These are phyloP conservation scores for Cheilosia vernalis DNA, from an alignment of 2,888 invertebrate species.

Conservation along the genomic window DNA sequence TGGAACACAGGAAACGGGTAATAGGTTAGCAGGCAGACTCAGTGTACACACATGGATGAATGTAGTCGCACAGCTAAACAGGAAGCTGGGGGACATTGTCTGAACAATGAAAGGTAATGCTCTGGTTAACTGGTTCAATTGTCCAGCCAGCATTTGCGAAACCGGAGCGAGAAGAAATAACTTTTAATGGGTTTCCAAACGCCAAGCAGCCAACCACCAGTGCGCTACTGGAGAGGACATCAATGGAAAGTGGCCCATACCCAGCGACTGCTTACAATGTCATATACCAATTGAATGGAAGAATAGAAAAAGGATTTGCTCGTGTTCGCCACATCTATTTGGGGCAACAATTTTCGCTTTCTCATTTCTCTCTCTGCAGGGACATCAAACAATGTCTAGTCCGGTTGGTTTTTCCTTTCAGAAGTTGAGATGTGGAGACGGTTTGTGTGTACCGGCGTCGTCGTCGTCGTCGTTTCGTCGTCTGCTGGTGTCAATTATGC, in stretches of 20 bases:
- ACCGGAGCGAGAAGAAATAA: constrained; percentile 62
- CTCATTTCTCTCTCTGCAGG: constrained; percentile 3
- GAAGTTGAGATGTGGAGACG: constrained; percentile 1
- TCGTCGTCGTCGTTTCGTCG: background rate
- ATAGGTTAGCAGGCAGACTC: constrained; percentile 45
- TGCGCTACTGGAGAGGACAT: background rate
- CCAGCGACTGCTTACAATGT: constrained; percentile 11
- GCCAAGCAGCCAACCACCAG: constrained; percentile 44
- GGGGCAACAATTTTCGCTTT: constrained; percentile 37
- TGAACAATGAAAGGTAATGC: constrained; percentile 69
- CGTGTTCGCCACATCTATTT: constrained; percentile 52
- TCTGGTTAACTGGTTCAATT: constrained; percentile 75
- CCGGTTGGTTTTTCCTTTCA: constrained; percentile 42
- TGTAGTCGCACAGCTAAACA: constrained; percentile 49
- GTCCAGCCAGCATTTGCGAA: constrained; percentile 67
- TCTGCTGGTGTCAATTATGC: constrained; percentile 67
- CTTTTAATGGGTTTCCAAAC: constrained; percentile 73
- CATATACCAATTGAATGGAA: constrained; percentile 30
- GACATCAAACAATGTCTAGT: constrained; percentile 68
- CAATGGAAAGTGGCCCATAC: constrained; percentile 7
- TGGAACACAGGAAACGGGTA: constrained; percentile 54
- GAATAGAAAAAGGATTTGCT: constrained; percentile 62
- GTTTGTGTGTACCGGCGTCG: background rate
- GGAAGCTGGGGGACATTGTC: constrained; percentile 62
- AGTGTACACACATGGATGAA: constrained; percentile 13